Percentiles rank a stretch among this genome's conserved stretches.
These are phyloP conservation scores for Dilophus febrilis DNA, from an alignment of 2,888 invertebrate genomes.

Conservation along the genomic window DNA sequence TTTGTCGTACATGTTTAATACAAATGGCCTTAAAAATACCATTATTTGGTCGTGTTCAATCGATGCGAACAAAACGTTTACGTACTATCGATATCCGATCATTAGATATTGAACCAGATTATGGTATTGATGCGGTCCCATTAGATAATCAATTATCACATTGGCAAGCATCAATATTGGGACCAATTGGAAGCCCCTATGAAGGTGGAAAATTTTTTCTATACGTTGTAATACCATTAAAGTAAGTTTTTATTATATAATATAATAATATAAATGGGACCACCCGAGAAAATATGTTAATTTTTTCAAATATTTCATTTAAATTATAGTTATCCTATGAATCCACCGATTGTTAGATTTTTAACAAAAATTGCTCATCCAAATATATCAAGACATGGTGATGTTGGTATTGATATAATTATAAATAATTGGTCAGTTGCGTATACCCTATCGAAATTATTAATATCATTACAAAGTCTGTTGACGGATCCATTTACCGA, in stretches of 20 bases:
- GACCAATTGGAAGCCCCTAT: conserved; percentile 83
- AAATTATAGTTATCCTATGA: conserved; percentile 60
- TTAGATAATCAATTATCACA: conserved; percentile 36
- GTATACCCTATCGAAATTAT: conserved; percentile 73
- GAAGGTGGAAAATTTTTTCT: conserved; percentile 87
- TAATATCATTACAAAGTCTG: conserved; percentile 74
- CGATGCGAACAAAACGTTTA: conserved; percentile 66
- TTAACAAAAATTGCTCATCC: conserved; percentile 87
- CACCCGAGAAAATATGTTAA: neutral
- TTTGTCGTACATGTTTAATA: conserved; percentile 72
- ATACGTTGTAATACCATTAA: conserved; percentile 73
- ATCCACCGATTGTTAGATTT: conserved; percentile 80
- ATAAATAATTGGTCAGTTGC: conserved; percentile 95
- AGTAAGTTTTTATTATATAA: conserved; percentile 30
- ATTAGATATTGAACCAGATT: conserved; percentile 25
- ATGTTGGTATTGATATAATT: conserved; percentile 88
- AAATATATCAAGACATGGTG: conserved; percentile 86
- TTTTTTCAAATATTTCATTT: neutral
- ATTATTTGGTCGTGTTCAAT: conserved; percentile 52
- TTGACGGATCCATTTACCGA: conserved; percentile 80
- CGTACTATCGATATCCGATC: conserved; percentile 46
- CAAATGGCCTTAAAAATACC: conserved; percentile 62
- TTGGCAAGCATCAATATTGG: conserved; percentile 88
- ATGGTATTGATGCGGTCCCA: conserved; percentile 30
- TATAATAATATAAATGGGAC: neutral